Percentiles rank a stretch among this genome's conserved stretches.
Conservation (phyloP, 1,140 invertebrate species). For the Ceratina calcarata region DNA sequence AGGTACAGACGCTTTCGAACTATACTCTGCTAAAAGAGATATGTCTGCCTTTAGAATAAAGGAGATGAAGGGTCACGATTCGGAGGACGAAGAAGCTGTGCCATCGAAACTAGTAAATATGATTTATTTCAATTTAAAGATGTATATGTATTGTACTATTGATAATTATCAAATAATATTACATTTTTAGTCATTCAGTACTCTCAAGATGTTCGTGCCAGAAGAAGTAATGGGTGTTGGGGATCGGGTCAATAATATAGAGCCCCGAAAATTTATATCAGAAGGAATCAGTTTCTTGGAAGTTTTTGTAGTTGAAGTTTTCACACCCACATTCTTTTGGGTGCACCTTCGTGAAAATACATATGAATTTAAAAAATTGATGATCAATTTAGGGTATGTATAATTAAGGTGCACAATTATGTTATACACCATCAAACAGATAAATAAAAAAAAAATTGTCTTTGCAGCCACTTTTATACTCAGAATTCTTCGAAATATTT, state of each 20-base stretch:
- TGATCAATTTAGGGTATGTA: constrained; percentile 71
- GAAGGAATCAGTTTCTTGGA: constrained; percentile 48
- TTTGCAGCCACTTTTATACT: constrained; percentile 71
- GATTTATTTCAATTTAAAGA: constrained; percentile 7
- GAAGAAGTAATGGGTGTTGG: constrained; percentile 62
- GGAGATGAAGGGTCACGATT: constrained; percentile 27
- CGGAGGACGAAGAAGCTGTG: constrained; percentile 53
- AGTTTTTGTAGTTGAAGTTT: constrained; percentile 67
- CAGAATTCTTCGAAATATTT: constrained; percentile 46
- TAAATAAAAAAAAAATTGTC: neutral
- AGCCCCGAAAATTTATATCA: constrained; percentile 52
- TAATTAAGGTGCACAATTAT: constrained; percentile 17
- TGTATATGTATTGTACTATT: constrained; percentile 16
- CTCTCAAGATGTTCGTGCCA: constrained; percentile 58
- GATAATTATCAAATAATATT: constrained; percentile 8
- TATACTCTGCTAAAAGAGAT: constrained; percentile 63
- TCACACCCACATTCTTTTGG: constrained; percentile 77
- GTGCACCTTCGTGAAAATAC: constrained; percentile 62
- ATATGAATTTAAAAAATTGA: constrained; percentile 59
- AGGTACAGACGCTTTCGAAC: constrained; percentile 60
- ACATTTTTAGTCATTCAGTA: constrained; percentile 57
- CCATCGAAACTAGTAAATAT: constrained; percentile 64
- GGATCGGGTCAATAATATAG: constrained; percentile 68
- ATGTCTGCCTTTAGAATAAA: constrained; percentile 13
- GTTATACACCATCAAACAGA: neutral